Evolutionary conservation across 2,113 vertebrate genomes (phyloP).

Genomic region (Riparia riparia): DNA sequence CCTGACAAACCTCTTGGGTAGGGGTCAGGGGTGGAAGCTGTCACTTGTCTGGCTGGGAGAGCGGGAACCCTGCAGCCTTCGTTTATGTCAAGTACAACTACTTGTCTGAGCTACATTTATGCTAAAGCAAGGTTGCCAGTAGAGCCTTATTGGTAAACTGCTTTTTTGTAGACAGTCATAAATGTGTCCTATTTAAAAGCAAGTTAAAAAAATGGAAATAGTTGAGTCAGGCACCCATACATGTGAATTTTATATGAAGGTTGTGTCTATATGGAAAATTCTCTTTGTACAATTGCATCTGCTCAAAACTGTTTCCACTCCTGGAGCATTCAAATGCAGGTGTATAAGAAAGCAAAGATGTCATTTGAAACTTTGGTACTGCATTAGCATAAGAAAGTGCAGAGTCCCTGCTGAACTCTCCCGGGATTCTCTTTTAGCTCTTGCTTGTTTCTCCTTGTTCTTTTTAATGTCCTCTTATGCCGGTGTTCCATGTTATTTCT

Average conservation of each 20-base stretch:
- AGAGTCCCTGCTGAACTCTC: neutral
- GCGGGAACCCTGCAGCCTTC: neutral
- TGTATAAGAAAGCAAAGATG: neutral
- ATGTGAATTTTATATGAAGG: neutral
- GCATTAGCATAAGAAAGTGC: neutral
- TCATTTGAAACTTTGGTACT: neutral
- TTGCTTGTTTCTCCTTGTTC: neutral
- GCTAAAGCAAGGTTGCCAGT: neutral
- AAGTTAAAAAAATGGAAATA: neutral
- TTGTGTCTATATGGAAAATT: neutral
- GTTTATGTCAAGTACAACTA: neutral
- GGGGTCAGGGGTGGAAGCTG: neutral
- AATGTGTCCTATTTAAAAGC: neutral
- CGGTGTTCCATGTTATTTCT: neutral
- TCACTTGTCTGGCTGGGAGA: neutral
- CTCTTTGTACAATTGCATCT: neutral
- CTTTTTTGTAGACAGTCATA: neutral
- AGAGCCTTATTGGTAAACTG: neutral
- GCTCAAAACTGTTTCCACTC: neutral
- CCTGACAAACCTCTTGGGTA: neutral
- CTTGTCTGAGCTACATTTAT: neutral
- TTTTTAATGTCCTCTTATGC: neutral
- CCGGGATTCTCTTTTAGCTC: neutral
- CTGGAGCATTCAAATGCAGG: neutral
- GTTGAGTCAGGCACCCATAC: neutral